phyloP scores from a whole-genome alignment of 2,888 invertebrate genomes.

The Matsumyia berberina region DNA sequence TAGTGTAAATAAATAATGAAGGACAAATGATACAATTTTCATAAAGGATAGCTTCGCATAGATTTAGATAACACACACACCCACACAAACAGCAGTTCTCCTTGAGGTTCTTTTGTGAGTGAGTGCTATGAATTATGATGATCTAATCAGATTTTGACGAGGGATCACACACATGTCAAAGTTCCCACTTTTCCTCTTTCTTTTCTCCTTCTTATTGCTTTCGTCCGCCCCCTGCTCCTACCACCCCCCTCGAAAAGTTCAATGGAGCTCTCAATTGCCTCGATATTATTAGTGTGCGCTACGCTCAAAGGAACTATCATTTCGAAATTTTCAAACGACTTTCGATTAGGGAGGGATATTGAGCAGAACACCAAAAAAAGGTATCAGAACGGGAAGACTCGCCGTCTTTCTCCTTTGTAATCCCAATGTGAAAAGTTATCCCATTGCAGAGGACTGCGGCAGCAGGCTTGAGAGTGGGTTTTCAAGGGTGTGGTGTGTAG shows the following conservation, averaged over 20 bases:
- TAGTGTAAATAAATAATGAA: constrained; percentile 67
- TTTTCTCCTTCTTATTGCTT: not conserved
- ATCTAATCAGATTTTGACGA: constrained; percentile 73
- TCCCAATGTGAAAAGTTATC: constrained; percentile 41
- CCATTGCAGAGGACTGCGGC: constrained; percentile 34
- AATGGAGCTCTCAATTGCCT: constrained; percentile 23
- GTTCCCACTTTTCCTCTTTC: constrained; percentile 22
- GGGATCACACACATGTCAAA: constrained; percentile 69
- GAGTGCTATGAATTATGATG: constrained; percentile 66
- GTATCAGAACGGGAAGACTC: not conserved
- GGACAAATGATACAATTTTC: constrained; percentile 64
- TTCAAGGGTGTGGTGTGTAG: constrained; percentile 10
- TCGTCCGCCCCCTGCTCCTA: not conserved
- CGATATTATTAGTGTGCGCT: constrained; percentile 3
- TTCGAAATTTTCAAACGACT: constrained; percentile 49
- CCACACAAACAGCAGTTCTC: constrained; percentile 4
- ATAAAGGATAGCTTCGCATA: constrained; percentile 36
- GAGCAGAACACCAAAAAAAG: constrained; percentile 16
- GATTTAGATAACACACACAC: constrained; percentile 18
- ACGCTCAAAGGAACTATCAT: constrained; percentile 47
- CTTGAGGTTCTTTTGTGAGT: constrained; percentile 16
- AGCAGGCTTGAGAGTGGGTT: not conserved
- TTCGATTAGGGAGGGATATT: constrained; percentile 54
- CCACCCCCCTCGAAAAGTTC: not conserved
- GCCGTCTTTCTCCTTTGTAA: constrained; percentile 20